Evolutionary conservation across 2,888 invertebrate genomes (phyloP), one percentile per base, ranked within the genome.

Genomic region (Diarsia dahlii): DNA sequence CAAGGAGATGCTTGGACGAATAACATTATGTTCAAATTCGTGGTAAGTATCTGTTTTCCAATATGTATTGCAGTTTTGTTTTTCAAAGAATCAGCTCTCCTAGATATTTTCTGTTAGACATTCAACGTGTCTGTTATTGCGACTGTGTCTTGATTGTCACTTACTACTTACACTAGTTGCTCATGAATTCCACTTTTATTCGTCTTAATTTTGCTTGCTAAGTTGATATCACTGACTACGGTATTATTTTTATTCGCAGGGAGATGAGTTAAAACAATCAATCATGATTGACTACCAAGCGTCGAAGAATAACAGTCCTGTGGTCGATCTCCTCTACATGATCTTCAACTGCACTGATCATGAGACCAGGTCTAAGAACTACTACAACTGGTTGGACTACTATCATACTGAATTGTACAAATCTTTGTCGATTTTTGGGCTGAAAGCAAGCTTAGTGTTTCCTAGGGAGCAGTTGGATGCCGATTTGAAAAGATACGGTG

Each of bases 1-100:
- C 93, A 93, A 71, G 93, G 93, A 18, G 93, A 93, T 80, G 87
- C 89, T 12, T 93, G 93, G 93, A 91, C 89, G 0, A 93, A 93
- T 52, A 93, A 93, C 70, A 84, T 93, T n/a, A 85, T 93, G 86
- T 93, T 92, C 56, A 89, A 81, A 80, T 74, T 87, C 56, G 75
- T 89, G 82, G 93, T 89, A 81, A 82, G 89, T 82, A 34, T 58
- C n/a, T 28, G 54, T 1, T 28, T 28, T 46, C 4, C 10, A 0
- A 15, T 12, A 62, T 63, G 13, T 13, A 45, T 63, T n/a, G 20
- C 5, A n/a, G 10, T 60, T 18, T 20, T 12, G 13, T 45, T 60
- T 46, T 15, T 64, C 0, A 3, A 23, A 23, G n/a, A n/a, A 46
- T 45, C 9, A 4, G 15, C 9, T 15, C n/a, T 39, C 2, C 39